Evolutionary conservation across 2,888 invertebrate species (phyloP).

Genomic region (Thereva nobilitata): DNA sequence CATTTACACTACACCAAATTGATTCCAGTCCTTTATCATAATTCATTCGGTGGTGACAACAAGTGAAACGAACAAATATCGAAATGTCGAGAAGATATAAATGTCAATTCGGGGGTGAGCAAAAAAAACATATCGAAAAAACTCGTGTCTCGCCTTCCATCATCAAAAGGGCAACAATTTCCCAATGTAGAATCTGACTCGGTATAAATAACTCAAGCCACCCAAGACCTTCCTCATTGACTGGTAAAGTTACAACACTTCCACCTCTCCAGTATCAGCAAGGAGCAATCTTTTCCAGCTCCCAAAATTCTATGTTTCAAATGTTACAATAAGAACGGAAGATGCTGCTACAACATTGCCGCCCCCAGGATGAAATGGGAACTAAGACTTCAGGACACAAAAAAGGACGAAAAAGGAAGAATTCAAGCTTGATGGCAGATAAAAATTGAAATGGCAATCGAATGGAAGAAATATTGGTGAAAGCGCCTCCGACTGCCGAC

Average conservation of each 20-base stretch:
- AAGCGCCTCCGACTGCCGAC: slow-evolving; percentile 28
- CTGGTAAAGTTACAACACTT: slow-evolving; percentile 17
- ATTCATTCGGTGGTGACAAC: slow-evolving; percentile 25
- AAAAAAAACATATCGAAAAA: slow-evolving; percentile 20
- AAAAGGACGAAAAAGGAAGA: slow-evolving; percentile 26
- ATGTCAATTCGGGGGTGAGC: slow-evolving; percentile 6
- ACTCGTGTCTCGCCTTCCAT: slow-evolving; percentile 24
- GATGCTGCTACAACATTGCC: neutral
- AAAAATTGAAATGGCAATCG: slow-evolving; percentile 41
- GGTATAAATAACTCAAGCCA: slow-evolving; percentile 29
- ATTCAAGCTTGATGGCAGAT: slow-evolving; percentile 36
- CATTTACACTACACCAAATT: too few species aligned
- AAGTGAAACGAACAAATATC: slow-evolving; percentile 13
- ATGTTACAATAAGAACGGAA: slow-evolving; percentile 25
- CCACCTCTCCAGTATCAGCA: slow-evolving; percentile 5
- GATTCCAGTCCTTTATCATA: slow-evolving; percentile 11
- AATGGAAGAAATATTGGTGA: slow-evolving; percentile 36
- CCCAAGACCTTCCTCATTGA: slow-evolving; percentile 5
- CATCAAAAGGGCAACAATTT: slow-evolving; percentile 28
- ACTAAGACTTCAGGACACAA: slow-evolving; percentile 11
- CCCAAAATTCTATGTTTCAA: too few species aligned
- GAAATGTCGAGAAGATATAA: slow-evolving; percentile 29
- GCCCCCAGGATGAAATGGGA: too few species aligned
- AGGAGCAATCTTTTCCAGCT: slow-evolving; percentile 27
- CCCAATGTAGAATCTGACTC: slow-evolving; percentile 26